These are phyloP conservation scores for Habropoda laboriosa DNA, from an alignment of 1,140 invertebrate species.

Conservation along the genomic window DNA sequence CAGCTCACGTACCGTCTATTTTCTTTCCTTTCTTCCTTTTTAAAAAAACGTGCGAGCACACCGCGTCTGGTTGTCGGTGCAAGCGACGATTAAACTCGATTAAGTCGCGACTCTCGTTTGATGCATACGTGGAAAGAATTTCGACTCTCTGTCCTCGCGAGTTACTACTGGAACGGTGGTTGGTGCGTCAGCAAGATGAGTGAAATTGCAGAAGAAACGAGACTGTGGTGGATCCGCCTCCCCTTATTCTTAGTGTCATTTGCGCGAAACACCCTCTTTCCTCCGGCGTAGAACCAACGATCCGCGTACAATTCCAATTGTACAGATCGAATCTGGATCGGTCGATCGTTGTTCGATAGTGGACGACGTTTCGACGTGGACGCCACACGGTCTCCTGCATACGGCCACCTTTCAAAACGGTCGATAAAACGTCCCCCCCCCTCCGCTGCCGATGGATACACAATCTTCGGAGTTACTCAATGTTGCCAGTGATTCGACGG, in stretches of 20 bases:
- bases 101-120: slow-evolving; percentile 40
- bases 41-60: slow-evolving; percentile 21
- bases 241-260: neutral
- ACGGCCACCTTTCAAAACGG: neutral
- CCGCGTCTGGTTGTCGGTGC: neutral
- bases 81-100: slow-evolving; percentile 45
- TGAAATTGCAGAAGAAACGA: slow-evolving; percentile 29
- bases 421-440: neutral
- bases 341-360: neutral
- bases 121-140: slow-evolving; percentile 48
- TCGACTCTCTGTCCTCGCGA: slow-evolving; percentile 35
- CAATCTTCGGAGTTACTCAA: slow-evolving; percentile 6
- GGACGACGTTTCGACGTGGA: neutral
- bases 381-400: neutral
- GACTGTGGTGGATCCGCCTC: neutral
- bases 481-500: neutral
- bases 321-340: neutral
- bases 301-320: neutral
- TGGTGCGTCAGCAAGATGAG: slow-evolving; percentile 47
- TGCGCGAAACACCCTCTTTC: neutral
- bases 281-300: neutral
- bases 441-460: neutral
- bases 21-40: slow-evolving; percentile 25
- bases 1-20: slow-evolving; percentile 16
- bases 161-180: too few species aligned